A percentile compares a stretch with the other conserved stretches of the same genome.
These are phyloP conservation scores for Eufriesea mexicana DNA, from an alignment of 1,140 invertebrate genomes.

Conservation along the genomic window DNA sequence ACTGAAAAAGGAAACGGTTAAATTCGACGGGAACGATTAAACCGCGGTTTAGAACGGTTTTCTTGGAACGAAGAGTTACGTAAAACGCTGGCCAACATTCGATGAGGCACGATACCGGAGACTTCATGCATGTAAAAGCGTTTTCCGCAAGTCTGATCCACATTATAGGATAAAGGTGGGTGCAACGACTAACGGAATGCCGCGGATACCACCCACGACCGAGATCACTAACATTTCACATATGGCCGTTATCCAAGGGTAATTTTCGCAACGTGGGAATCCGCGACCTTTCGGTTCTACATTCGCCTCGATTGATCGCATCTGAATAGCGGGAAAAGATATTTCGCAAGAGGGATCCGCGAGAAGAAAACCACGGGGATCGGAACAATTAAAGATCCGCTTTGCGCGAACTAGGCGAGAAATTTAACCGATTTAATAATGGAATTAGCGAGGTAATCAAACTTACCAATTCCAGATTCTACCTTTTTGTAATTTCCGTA, in stretches of 20 bases:
- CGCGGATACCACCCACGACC: conserved; percentile 57
- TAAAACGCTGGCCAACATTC: conserved; percentile 66
- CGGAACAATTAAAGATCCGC: not conserved
- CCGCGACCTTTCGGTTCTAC: conserved; percentile 31
- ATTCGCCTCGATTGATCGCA: conserved; percentile 20
- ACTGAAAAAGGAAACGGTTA: not conserved
- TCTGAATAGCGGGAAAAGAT: conserved; percentile 17
- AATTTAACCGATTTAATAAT: not conserved
- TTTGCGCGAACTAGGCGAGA: not conserved
- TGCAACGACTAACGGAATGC: conserved; percentile 71
- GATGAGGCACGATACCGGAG: conserved; percentile 60
- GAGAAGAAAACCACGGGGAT: not conserved
- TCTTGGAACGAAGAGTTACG: conserved; percentile 52
- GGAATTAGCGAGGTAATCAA: too few species aligned
- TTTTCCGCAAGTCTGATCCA: conserved; percentile 67
- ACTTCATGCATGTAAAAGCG: conserved; percentile 40
- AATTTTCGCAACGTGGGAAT: conserved; percentile 40
- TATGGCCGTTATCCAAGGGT: conserved; percentile 51
- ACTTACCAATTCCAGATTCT: too few species aligned
- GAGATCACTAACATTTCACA: conserved; percentile 63
- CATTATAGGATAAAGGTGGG: conserved; percentile 69
- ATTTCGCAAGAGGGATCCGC: not conserved
- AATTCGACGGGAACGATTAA: not conserved
- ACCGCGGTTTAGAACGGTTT: not conserved
- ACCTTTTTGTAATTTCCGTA: too few species aligned